Conservation (phyloP, 2,113 vertebrate species). For the Stigmatopora argus region DNA sequence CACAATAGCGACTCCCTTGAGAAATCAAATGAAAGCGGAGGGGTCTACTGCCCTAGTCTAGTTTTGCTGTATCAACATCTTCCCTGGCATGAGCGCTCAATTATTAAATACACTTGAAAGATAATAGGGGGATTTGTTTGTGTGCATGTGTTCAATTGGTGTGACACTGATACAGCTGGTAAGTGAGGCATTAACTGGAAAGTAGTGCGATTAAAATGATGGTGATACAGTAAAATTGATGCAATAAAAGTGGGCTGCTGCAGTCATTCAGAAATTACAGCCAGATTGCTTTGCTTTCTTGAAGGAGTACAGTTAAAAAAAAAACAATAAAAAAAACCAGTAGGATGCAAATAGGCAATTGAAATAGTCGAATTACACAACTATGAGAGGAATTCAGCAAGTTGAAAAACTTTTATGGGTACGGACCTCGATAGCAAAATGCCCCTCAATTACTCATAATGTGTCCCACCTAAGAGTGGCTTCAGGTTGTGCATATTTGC, state of each 20-base stretch:
- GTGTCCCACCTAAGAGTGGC: no score
- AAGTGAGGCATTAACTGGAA: constrained; percentile 15
- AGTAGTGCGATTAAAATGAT: constrained; percentile 29
- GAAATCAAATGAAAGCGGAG: constrained; percentile 46
- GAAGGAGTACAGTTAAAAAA: neutral
- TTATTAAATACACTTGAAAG: constrained; percentile 11
- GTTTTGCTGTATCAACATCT: constrained; percentile 13
- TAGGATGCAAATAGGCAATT: no score
- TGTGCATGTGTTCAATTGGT: constrained; percentile 39
- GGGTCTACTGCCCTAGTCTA: constrained; percentile 14
- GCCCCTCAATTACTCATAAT: no score
- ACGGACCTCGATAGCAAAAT: no score
- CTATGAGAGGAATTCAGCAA: no score
- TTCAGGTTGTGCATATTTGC: no score
- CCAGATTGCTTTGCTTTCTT: neutral
- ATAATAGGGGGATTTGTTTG: constrained; percentile 11
- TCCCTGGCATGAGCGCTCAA: constrained; percentile 8
- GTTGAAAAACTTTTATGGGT: no score
- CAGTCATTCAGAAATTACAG: neutral
- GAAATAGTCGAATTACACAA: no score
- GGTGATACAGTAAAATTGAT: constrained; percentile 18
- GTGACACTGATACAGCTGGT: neutral
- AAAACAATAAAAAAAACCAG: no score
- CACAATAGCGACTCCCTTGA: constrained; percentile 45
- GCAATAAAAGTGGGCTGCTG: constrained; percentile 27